phyloP scores from a whole-genome alignment of 1,140 invertebrate species.

The Matsumurasca onukii region DNA sequence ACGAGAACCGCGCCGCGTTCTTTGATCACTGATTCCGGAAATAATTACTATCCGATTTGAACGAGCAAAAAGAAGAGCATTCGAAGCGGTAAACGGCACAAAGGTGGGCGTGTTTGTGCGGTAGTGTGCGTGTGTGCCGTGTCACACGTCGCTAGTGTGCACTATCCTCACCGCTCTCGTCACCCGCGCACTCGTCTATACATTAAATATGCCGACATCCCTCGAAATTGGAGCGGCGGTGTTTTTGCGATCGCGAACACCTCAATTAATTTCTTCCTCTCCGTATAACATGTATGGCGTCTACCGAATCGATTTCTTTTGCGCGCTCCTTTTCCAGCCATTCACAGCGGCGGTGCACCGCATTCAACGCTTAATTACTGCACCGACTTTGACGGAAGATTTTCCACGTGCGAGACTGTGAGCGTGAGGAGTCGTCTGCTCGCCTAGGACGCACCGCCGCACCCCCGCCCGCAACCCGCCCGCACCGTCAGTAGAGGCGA shows the following conservation, averaged over 20 bases:
- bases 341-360: constrained; percentile 8
- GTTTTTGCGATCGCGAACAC: constrained; percentile 23
- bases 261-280: constrained; percentile 36
- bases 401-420: neutral
- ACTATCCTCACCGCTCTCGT: neutral
- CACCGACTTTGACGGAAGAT: constrained; percentile 1
- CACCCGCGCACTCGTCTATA: neutral
- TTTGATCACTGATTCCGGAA: constrained; percentile 23
- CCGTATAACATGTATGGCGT: constrained; percentile 34
- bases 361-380: neutral
- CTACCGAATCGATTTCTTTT: constrained; percentile 34
- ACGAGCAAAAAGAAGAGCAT: constrained; percentile 18
- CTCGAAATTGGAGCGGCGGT: neutral
- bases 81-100: neutral
- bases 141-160: neutral
- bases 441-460: too few relatives aligned
- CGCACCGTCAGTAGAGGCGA: too few relatives aligned
- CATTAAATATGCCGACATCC: neutral
- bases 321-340: constrained; percentile 23
- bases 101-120: neutral
- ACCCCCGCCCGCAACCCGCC: too few relatives aligned
- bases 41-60: constrained; percentile 22
- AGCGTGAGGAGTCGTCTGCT: too few relatives aligned
- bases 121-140: constrained; percentile 2
- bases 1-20: neutral